These are phyloP conservation scores for Melopsittacus undulatus DNA, from an alignment of 2,797 vertebrate species.

Conservation along the genomic window DNA sequence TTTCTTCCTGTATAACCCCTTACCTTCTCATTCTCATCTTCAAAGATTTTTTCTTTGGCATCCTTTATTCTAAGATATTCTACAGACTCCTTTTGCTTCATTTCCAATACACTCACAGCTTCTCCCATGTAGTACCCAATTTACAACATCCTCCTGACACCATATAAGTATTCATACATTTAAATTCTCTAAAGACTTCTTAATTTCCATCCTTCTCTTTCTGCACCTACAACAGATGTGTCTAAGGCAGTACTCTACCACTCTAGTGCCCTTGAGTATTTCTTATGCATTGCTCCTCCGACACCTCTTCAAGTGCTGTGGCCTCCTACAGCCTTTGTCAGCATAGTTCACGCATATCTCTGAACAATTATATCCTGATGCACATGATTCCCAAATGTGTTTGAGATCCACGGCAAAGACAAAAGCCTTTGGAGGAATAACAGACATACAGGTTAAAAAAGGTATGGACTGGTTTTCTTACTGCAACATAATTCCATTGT, in stretches of 20 bases:
- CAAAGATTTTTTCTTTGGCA: background rate
- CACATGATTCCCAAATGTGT: background rate
- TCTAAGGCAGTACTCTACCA: background rate
- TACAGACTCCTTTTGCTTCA: background rate
- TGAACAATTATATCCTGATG: background rate
- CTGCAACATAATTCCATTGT: fast-evolving
- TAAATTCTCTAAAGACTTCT: background rate
- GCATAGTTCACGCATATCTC: fast-evolving
- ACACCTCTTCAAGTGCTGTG: background rate
- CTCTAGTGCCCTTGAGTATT: background rate
- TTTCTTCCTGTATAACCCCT: background rate
- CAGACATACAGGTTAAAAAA: background rate
- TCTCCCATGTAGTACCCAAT: background rate
- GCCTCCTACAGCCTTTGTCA: background rate
- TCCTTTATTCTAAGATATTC: background rate
- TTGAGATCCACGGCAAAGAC: background rate
- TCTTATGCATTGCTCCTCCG: background rate
- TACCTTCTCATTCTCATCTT: background rate
- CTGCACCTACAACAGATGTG: background rate
- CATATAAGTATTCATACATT: background rate
- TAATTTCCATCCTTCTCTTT: background rate
- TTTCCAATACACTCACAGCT: background rate
- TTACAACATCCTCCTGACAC: background rate
- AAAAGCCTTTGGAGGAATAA: background rate
- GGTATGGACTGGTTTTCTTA: fast-evolving